Evolutionary conservation across 2,888 invertebrate genomes (phyloP).

Genomic region (Agrotis segetum): DNA sequence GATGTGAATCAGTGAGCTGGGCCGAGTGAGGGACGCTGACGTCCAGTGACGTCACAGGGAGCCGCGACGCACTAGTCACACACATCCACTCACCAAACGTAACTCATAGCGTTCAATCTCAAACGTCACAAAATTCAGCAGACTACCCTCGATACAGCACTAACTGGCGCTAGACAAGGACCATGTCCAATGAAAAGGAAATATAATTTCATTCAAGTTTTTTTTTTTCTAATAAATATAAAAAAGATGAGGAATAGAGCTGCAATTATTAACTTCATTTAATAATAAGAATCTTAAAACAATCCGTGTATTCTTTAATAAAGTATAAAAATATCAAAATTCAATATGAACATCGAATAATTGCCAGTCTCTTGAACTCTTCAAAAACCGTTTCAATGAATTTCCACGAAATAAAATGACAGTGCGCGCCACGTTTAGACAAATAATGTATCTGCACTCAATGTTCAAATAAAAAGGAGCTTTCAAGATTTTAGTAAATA

Average conservation of each 20-base stretch:
- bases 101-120: conserved; percentile 41
- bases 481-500: conserved; percentile 90
- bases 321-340: not conserved
- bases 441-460: conserved; percentile 90
- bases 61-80: conserved; percentile 88
- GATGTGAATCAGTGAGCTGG: conserved; percentile 83
- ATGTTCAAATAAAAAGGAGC: conserved; percentile 91
- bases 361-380: conserved; percentile 37
- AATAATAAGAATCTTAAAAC: not conserved
- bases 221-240: conserved; percentile 23
- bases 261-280: conserved; percentile 28
- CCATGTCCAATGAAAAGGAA: conserved; percentile 14
- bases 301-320: conserved; percentile 6
- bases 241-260: conserved; percentile 23
- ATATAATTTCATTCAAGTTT: conserved; percentile 37
- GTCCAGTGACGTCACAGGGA: conserved; percentile 70
- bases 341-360: conserved; percentile 14
- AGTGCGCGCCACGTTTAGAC: conserved; percentile 89
- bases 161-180: conserved; percentile 53
- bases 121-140: conserved; percentile 51
- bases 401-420: conserved; percentile 68
- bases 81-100: conserved; percentile 65
- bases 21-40: conserved; percentile 69
- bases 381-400: conserved; percentile 24
- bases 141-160: conserved; percentile 48